Conservation (phyloP, 2,888 invertebrate species). For the Adelognathus sp. region DNA sequence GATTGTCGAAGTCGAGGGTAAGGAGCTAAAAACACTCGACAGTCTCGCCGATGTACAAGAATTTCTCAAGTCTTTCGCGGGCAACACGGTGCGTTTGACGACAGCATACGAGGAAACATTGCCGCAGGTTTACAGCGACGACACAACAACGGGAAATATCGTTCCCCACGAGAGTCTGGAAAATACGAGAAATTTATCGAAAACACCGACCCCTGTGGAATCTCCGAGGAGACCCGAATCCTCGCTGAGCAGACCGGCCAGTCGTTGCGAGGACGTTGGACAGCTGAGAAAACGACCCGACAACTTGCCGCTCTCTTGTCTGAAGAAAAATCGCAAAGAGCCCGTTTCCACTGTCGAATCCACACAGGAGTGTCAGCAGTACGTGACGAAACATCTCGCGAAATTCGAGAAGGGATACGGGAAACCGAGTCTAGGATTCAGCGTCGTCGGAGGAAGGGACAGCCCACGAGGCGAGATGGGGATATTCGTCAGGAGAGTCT, state of each 20-base stretch:
- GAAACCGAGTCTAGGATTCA: constrained; percentile 85
- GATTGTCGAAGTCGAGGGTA: constrained; percentile 94
- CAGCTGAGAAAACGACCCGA: constrained; percentile 71
- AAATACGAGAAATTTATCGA: constrained; percentile 73
- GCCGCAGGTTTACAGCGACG: constrained; percentile 73
- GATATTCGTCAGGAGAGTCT: constrained; percentile 85
- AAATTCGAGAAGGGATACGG: constrained; percentile 83
- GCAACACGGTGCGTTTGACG: constrained; percentile 73
- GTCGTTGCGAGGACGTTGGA: constrained; percentile 19
- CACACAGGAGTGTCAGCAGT: constrained; percentile 71
- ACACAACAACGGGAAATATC: constrained; percentile 57
- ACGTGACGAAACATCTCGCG: constrained; percentile 73
- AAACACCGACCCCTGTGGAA: constrained; percentile 68
- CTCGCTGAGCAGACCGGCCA: constrained; percentile 42
- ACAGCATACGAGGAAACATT: constrained; percentile 78
- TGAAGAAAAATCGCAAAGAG: constrained; percentile 67
- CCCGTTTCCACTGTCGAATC: constrained; percentile 64
- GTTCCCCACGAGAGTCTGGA: constrained; percentile 72
- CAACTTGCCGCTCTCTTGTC: constrained; percentile 71
- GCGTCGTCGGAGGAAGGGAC: constrained; percentile 85
- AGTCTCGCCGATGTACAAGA: constrained; percentile 78
- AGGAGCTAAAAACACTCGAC: constrained; percentile 87
- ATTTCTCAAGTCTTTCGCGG: constrained; percentile 76
- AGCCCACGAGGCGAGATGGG: constrained; percentile 85
- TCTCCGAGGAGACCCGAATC: constrained; percentile 40